Evolutionary conservation across 2,113 vertebrate genomes (phyloP).

Genomic region (Psilopsiagon aymara): DNA sequence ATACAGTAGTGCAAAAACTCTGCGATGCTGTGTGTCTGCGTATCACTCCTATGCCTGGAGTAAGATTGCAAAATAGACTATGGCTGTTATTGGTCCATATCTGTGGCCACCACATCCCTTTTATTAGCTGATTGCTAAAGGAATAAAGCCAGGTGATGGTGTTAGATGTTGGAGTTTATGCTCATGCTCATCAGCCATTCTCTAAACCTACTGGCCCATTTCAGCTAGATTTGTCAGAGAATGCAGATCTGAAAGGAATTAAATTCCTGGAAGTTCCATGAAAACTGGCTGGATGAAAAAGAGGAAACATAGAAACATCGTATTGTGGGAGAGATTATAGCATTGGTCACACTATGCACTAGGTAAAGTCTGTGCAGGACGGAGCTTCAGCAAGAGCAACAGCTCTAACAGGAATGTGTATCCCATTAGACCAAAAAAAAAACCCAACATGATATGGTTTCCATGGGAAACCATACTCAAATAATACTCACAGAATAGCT

Average conservation of each 20-base stretch:
- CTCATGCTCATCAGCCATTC: background rate
- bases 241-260: background rate
- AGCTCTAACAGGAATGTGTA: background rate
- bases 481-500: background rate
- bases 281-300: slow-evolving; percentile 10
- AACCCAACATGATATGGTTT: background rate
- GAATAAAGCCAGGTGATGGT: background rate
- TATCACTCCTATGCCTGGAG: background rate
- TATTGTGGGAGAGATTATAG: background rate
- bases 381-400: background rate
- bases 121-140: background rate
- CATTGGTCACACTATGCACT: background rate
- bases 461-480: slow-evolving; percentile 32
- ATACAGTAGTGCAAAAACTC: background rate
- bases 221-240: background rate
- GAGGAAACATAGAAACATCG: background rate
- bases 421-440: background rate
- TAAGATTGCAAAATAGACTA: background rate
- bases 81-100: background rate
- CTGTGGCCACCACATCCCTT: background rate
- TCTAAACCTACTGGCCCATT: background rate
- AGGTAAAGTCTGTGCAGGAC: background rate
- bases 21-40: background rate
- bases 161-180: background rate
- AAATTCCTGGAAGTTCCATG: background rate